Evolutionary conservation across 1,140 invertebrate genomes (phyloP).

Genomic region (Aphelinus atriplicis): DNA sequence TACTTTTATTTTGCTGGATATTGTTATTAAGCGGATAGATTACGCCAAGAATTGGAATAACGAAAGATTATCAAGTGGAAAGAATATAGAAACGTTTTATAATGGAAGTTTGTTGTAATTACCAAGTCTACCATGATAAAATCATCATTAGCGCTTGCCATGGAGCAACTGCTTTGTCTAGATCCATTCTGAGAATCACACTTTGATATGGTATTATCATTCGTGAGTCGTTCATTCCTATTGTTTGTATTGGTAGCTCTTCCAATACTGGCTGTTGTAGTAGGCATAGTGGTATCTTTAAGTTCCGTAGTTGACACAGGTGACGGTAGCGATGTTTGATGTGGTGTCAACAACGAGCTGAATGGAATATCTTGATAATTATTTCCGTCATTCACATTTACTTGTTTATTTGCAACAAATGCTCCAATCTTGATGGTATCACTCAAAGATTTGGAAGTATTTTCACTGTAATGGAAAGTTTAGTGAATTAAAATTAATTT

Average conservation of each 20-base stretch:
- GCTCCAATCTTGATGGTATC: constrained; percentile 77
- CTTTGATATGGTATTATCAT: constrained; percentile 58
- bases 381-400: constrained; percentile 68
- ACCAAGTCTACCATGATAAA: constrained; percentile 83
- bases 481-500: constrained; percentile 23
- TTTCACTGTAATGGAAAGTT: constrained; percentile 62
- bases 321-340: constrained; percentile 60
- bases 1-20: no score
- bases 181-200: constrained; percentile 62
- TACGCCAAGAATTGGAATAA: no score
- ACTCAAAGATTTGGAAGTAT: constrained; percentile 69
- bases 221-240: constrained; percentile 60
- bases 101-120: constrained; percentile 56
- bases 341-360: constrained; percentile 69
- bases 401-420: constrained; percentile 72
- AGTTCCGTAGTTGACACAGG: constrained; percentile 44
- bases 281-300: constrained; percentile 42
- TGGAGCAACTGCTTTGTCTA: constrained; percentile 66
- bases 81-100: no score
- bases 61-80: no score
- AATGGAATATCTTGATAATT: constrained; percentile 75
- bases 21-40: no score
- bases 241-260: constrained; percentile 60
- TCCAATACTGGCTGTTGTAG: constrained; percentile 44
- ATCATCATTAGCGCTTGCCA: constrained; percentile 72